Percentiles rank a stretch among this genome's conserved stretches.
These are phyloP conservation scores for Nomada flava DNA, from an alignment of 2,888 invertebrate genomes.

Conservation along the genomic window DNA sequence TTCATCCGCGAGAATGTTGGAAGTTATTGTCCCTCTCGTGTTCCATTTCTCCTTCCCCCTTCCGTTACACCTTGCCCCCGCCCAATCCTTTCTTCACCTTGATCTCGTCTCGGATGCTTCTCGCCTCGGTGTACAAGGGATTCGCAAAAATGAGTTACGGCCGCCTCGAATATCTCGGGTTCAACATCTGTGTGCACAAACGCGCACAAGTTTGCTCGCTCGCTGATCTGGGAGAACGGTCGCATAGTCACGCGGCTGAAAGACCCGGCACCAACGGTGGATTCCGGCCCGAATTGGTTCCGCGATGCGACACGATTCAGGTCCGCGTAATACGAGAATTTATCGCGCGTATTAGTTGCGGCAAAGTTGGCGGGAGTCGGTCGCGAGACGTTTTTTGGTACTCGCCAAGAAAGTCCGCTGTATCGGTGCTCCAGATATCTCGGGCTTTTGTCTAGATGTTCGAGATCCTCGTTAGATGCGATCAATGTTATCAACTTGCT, in stretches of 20 bases:
- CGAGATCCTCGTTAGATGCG: slow-evolving; percentile 12
- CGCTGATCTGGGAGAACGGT: not conserved
- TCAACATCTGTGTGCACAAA: not conserved
- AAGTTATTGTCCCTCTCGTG: slow-evolving; percentile 67
- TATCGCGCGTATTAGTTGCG: slow-evolving; percentile 49
- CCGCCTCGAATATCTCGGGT: slow-evolving; percentile 52
- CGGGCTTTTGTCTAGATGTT: slow-evolving; percentile 38
- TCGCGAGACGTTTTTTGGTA: slow-evolving; percentile 42
- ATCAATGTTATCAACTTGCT: slow-evolving; percentile 42
- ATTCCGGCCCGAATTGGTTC: slow-evolving; percentile 67
- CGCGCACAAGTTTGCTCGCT: not conserved
- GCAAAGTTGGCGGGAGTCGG: slow-evolving; percentile 2
- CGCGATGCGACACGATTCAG: slow-evolving; percentile 45
- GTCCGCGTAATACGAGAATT: slow-evolving; percentile 65
- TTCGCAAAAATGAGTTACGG: slow-evolving; percentile 74
- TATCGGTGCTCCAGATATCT: slow-evolving; percentile 22
- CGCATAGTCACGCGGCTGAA: slow-evolving; percentile 26
- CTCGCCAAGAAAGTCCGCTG: slow-evolving; percentile 27
- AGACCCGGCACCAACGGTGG: slow-evolving; percentile 24
- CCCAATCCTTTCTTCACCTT: slow-evolving; percentile 31
- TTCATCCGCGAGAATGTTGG: slow-evolving; percentile 72
- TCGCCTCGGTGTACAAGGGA: slow-evolving; percentile 51
- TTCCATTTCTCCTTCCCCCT: slow-evolving; percentile 18
- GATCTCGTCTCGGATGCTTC: slow-evolving; percentile 52
- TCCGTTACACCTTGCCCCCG: slow-evolving; percentile 9